These are phyloP conservation scores for Scleropages formosus DNA, from an alignment of 2,797 vertebrate genomes.

Conservation along the genomic window DNA sequence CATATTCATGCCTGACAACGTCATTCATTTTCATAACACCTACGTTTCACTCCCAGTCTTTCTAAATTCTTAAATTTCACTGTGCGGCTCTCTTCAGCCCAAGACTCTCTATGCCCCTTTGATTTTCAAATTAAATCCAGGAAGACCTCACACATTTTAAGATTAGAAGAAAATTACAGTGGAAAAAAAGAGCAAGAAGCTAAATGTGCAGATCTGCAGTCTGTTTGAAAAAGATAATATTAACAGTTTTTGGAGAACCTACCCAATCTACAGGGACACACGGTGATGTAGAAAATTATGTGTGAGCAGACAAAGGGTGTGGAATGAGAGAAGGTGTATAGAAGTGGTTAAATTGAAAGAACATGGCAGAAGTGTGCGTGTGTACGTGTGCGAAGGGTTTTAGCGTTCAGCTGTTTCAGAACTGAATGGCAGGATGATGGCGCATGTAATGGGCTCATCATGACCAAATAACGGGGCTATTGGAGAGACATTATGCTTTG, in stretches of 20 bases:
- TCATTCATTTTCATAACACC: background rate
- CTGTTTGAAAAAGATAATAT: background rate
- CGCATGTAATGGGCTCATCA: background rate
- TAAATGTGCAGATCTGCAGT: background rate
- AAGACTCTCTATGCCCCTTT: background rate
- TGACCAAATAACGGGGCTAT: background rate
- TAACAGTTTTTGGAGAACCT: background rate
- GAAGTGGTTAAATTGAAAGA: background rate
- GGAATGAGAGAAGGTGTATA: no score
- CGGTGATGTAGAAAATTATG: background rate
- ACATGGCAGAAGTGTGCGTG: background rate
- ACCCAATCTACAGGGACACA: no score
- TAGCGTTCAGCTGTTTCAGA: background rate
- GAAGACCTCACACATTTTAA: background rate
- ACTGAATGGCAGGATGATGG: background rate
- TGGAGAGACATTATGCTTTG: background rate
- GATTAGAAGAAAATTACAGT: background rate
- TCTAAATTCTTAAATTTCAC: background rate
- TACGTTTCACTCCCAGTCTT: background rate
- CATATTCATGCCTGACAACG: background rate
- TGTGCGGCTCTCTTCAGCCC: background rate
- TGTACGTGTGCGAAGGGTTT: background rate
- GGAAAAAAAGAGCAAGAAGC: background rate
- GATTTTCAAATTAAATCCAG: background rate
- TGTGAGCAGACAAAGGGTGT: background rate